Evolutionary conservation across 2,797 vertebrate genomes (phyloP), one percentile per base, ranked within the genome.

Genomic region (Microctenopoma lineatum): DNA sequence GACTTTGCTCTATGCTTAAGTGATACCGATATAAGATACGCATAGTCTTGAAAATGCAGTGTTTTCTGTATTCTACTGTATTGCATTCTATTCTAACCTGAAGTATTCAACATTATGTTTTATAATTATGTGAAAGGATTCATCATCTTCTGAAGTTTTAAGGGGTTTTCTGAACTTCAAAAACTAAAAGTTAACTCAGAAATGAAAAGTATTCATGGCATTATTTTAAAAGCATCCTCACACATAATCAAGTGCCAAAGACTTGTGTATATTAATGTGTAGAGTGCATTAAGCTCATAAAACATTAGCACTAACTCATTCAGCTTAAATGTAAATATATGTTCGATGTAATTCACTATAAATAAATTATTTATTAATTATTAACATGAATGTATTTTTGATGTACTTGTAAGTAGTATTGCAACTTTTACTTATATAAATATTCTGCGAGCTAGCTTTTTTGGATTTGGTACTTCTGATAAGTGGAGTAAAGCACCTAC

Each of bases 21-120:
- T 51, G 36, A 64, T 36, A 41, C 39, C 71, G 70, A 71, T 77
- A 82, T 68, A 79, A 75, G 59, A 67, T 71, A 52, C 10, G 7
- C 1, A 18, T 75, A 56, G 41, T 79, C 87, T 85, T 87, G 82
- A 80, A 82, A 77, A 77, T 69, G 27, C 68, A 26, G 45, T 57
- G 55, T 66, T 80, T 84, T 81, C 46, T 59, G 12, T 71, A 59
- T 59, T 72, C 70, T 57, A 38, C 54, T 45, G n/a, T 45, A 45
- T 45, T 45, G 6, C n/a, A n/a, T n/a, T 44, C 1, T 75, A 65
- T 62, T 29, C 38, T 45, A 59, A 59, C 38, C 48, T 67, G 52
- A 77, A 52, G 38, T 15, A 55, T 55, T 55, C 26, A 66, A 61
- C 48, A 72, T 78, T 51, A 32, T 59, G 39, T 16, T 72, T 66